These are phyloP conservation scores for Clarias macrocephalus DNA, from an alignment of 2,113 vertebrate species.

Conservation along the genomic window DNA sequence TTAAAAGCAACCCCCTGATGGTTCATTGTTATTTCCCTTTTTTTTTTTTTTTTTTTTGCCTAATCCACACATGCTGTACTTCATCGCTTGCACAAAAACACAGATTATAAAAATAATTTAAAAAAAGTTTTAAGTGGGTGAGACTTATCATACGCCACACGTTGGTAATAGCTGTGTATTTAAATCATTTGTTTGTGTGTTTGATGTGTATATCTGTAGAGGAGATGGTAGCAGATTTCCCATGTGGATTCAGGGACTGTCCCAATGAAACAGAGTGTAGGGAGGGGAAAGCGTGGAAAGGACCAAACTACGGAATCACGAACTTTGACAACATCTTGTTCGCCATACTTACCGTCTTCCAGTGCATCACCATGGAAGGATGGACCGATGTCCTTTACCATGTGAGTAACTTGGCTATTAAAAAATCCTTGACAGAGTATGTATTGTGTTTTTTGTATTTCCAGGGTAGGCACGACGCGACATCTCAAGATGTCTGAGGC, in stretches of 20 bases:
- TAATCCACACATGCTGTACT: neutral
- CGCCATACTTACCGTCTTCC: slow-evolving; percentile 89
- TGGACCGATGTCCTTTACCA: slow-evolving; percentile 96
- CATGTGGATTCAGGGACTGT: slow-evolving; percentile 85
- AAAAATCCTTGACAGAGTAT: slow-evolving; percentile 13
- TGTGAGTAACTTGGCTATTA: slow-evolving; percentile 75
- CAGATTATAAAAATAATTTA: neutral
- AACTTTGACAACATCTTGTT: slow-evolving; percentile 94
- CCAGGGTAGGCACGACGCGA: slow-evolving; percentile 11
- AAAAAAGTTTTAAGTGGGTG: neutral
- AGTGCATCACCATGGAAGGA: slow-evolving; percentile 99
- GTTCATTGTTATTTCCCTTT: neutral
- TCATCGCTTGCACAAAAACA: neutral
- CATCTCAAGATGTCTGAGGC: slow-evolving; percentile 30
- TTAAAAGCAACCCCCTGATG: neutral
- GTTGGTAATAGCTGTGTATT: neutral
- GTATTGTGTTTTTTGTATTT: slow-evolving; percentile 35
- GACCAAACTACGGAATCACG: slow-evolving; percentile 95
- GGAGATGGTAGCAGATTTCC: slow-evolving; percentile 81
- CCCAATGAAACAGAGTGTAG: slow-evolving; percentile 79
- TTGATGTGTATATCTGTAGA: slow-evolving; percentile 62
- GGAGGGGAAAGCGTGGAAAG: slow-evolving; percentile 85
- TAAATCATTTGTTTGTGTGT: neutral
- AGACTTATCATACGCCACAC: neutral
- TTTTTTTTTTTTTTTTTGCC: neutral